Conservation (phyloP, 1,140 invertebrate species). For the Psilanteris sp. region DNA sequence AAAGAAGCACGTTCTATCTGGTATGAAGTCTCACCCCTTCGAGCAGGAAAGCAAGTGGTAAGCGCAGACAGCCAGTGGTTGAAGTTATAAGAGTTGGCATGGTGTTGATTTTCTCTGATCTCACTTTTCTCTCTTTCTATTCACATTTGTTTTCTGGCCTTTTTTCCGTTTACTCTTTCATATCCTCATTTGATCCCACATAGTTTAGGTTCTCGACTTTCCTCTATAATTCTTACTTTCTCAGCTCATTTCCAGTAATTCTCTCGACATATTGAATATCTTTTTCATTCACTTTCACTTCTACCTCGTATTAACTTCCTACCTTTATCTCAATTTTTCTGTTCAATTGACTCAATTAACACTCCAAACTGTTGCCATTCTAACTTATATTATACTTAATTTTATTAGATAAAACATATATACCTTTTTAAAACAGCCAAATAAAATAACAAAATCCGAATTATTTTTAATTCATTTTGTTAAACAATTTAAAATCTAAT, state of each 20-base stretch:
- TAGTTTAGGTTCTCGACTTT: conserved; percentile 38
- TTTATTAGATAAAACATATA: no score
- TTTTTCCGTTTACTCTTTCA: conserved; percentile 58
- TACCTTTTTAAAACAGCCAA: no score
- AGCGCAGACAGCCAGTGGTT: conserved; percentile 73
- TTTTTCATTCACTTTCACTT: conserved; percentile 57
- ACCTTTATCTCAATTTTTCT: conserved; percentile 56
- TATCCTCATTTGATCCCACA: conserved; percentile 43
- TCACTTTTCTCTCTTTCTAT: conserved; percentile 55
- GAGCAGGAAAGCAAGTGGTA: conserved; percentile 66
- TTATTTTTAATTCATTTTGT: no score
- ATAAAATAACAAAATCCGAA: no score
- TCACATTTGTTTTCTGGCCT: conserved; percentile 54
- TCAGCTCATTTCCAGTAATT: conserved; percentile 55
- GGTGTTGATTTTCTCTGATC: conserved; percentile 74
- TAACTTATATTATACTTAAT: no score
- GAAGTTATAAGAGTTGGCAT: conserved; percentile 77
- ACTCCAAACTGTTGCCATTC: conserved; percentile 77
- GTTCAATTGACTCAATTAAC: conserved; percentile 76
- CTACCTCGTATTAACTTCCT: conserved; percentile 55
- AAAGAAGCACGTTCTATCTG: conserved; percentile 72
- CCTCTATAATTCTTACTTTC: conserved; percentile 58
- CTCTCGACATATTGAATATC: conserved; percentile 61
- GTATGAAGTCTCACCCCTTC: conserved; percentile 69
- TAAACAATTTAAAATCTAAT: no score